Evolutionary conservation across 2,113 vertebrate genomes (phyloP).

Genomic region (Alexandromys fortis): DNA sequence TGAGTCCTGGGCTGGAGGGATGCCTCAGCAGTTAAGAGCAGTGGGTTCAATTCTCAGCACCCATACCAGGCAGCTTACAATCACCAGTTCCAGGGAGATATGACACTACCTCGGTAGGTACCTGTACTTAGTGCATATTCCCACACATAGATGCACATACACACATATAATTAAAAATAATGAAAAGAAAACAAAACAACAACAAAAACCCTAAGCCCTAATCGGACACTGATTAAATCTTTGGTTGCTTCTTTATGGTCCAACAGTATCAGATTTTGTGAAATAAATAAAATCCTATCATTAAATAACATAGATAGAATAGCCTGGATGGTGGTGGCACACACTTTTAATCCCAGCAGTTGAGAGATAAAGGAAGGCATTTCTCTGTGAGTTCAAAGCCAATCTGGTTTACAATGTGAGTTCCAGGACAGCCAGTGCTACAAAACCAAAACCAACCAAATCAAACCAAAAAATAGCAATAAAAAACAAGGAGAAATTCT

Average conservation of each 20-base stretch:
- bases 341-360: no score
- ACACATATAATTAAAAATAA: not conserved
- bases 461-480: no score
- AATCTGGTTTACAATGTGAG: no score
- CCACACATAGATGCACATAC: not conserved
- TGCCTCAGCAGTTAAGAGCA: not conserved
- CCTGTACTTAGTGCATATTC: not conserved
- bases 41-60: not conserved
- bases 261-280: not conserved
- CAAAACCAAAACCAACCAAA: no score
- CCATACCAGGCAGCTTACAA: not conserved
- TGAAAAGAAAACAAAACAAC: not conserved
- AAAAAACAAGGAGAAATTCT: not conserved
- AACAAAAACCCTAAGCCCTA: not conserved
- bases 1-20: not conserved
- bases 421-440: no score
- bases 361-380: no score
- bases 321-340: no score
- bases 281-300: conserved; percentile 57
- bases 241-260: not conserved
- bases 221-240: not conserved
- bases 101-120: not conserved
- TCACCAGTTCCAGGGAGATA: not conserved
- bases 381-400: no score
- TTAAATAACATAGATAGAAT: conserved; percentile 3